Evolutionary conservation across 2,113 vertebrate species (phyloP), one percentile per base, ranked within the genome.

Genomic region (Helogale parvula): DNA sequence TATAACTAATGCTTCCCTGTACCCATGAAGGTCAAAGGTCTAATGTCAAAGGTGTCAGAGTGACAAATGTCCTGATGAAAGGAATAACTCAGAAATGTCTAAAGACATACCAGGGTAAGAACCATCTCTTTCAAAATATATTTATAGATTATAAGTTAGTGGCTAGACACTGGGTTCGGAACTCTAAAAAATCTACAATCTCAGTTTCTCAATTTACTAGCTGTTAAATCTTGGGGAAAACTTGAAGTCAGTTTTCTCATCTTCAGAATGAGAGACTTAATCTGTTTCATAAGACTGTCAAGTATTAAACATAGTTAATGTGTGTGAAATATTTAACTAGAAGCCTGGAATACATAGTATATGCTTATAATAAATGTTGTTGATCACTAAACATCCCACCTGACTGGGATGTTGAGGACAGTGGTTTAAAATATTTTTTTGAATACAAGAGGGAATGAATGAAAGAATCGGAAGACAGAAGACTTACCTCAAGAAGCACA

Each of bases 161-260:
- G 65, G 12, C 14, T 86, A 72, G 41, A 79, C 35, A 79, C 2
- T 93, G 45, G 21, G 21, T 10, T 92, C 50, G 52, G 41, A 45
- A 93, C 23, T 9, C 27, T 17, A 35, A 21, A 60, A 68, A 79
- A 8, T 1, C 23, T 94, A 68, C 11, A 45, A 27, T 94, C 15
- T 10, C 29, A 1, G 66, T 52, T 96, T 5, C 17, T 83, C n/a
- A 76, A 19, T 19, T 72, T 66, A 82, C 6, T 71, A 29, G 29
- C 21, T 66, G 7, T 72, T 57, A 68, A 38, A 94, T 69, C 63
- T 80, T 41, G 11, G 35, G 29, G 17, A 74, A 83, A 83, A 33
- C 41, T 45, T 94, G 83, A 31, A 82, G 10, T 95, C 14, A 14
- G 54, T 65, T 93, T 90, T 94, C 52, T 86, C 13, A 96, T 16